phyloP scores from a whole-genome alignment of 2,113 vertebrate genomes.

The Mus musculus region GRCm39 chr12:95461501-95462000 shows the following conservation, averaged over 20 bases:
- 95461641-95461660: background rate
- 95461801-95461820: rapidly evolving
- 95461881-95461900: background rate
- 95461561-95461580: background rate
- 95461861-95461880: background rate
- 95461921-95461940: constrained; percentile 35
- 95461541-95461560: background rate
- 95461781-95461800: background rate
- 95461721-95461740: background rate
- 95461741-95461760: background rate
- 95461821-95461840: background rate
- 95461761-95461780: background rate
- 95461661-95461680: background rate
- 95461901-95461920: constrained; percentile 14
- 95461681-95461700: background rate
- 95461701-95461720: background rate
- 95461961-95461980: constrained; percentile 42
- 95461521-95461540: background rate
- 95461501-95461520: rapidly evolving
- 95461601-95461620: background rate
- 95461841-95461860: background rate
- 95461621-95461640: background rate
- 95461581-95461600: background rate
- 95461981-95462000: constrained; percentile 41
- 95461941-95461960: constrained; percentile 22